These are phyloP conservation scores for Palythoa heliodiscus DNA, from an alignment of 92 coral and sea anemone species.

Conservation along the genomic window DNA sequence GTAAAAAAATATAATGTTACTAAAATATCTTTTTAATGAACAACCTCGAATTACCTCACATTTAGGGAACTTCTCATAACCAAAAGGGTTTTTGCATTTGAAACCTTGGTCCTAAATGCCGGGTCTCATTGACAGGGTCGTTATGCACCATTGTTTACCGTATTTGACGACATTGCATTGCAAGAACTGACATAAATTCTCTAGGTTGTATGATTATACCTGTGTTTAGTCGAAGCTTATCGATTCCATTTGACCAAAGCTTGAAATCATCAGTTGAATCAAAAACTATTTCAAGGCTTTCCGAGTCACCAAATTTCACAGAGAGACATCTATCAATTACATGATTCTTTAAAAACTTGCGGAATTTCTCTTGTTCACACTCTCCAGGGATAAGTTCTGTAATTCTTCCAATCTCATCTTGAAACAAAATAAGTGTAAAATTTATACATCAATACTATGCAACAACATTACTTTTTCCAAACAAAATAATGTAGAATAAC, in stretches of 20 bases:
- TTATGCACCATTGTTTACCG: too few relatives aligned
- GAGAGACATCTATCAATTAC: conserved; percentile 72
- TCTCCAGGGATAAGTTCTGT: conserved; percentile 80
- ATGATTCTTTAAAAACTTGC: conserved; percentile 59
- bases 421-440: neutral
- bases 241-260: conserved; percentile 26
- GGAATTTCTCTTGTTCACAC: conserved; percentile 53
- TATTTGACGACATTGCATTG: neutral
- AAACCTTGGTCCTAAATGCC: too few relatives aligned
- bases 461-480: too few relatives aligned
- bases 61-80: too few relatives aligned
- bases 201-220: neutral
- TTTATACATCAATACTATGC: too few relatives aligned
- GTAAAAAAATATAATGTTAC: too few relatives aligned
- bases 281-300: conserved; percentile 24
- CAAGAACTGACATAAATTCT: neutral
- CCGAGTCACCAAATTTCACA: conserved; percentile 58
- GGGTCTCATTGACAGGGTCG: too few relatives aligned
- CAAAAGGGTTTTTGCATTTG: too few relatives aligned
- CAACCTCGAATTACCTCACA: too few relatives aligned
- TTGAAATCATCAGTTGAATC: conserved; percentile 4
- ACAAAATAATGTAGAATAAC: too few relatives aligned
- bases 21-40: too few relatives aligned
- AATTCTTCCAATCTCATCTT: conserved; percentile 85
- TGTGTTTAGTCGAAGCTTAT: conserved; percentile 21